phyloP scores from a whole-genome alignment of 2,797 vertebrate species.

The Halcyon leucocephala region DNA sequence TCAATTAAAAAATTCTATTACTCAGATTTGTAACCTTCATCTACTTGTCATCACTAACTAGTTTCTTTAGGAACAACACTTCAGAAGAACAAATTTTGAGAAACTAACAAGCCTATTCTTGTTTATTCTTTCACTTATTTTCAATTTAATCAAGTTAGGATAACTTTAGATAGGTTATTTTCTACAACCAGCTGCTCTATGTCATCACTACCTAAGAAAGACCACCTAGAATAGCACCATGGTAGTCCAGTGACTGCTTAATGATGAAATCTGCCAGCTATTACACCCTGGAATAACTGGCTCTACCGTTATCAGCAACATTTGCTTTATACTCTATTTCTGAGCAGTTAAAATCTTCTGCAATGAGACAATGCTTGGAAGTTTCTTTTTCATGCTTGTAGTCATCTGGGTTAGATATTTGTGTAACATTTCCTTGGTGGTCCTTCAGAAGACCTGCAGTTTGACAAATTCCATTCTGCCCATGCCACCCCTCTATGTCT shows the following conservation, averaged over 20 bases:
- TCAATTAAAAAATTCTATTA: not conserved
- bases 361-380: not conserved
- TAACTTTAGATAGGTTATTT: conserved; percentile 67
- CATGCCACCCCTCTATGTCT: not conserved
- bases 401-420: not conserved
- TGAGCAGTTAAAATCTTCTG: not conserved
- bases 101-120: not conserved
- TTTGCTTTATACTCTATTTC: conserved; percentile 46
- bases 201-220: conserved; percentile 62
- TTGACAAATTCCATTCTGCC: not conserved
- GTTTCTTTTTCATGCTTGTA: not conserved
- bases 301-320: not conserved
- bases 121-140: not conserved
- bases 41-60: not conserved
- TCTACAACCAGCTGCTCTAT: conserved; percentile 66
- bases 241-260: not conserved
- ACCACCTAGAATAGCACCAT: conserved; percentile 55
- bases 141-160: conserved; percentile 10
- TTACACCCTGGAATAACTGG: conserved; percentile 48
- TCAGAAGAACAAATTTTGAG: not conserved
- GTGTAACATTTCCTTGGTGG: not conserved
- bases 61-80: not conserved
- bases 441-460: not conserved
- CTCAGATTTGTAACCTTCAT: not conserved
- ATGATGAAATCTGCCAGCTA: conserved; percentile 53